These are phyloP conservation scores for Leptodactylus fallax DNA, from an alignment of 2,797 vertebrate genomes.

Conservation along the genomic window DNA sequence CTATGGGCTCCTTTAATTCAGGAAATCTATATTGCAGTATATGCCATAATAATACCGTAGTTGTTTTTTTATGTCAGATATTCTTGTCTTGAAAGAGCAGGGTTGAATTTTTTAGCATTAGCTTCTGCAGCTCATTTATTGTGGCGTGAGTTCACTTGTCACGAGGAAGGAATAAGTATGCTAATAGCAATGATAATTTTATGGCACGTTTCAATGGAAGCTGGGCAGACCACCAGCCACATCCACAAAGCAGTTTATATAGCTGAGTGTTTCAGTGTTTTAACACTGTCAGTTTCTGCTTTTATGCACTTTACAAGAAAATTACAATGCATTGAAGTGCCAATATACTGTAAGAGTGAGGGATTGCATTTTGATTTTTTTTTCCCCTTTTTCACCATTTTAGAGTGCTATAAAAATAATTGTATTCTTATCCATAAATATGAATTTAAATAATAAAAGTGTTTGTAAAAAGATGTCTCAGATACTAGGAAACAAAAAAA, in stretches of 20 bases:
- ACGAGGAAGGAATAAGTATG: constrained; percentile 54
- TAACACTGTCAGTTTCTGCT: constrained; percentile 48
- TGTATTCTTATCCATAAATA: constrained; percentile 31
- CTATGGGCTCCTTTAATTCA: background rate
- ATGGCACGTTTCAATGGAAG: constrained; percentile 38
- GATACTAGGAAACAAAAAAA: constrained; percentile 4
- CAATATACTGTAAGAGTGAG: constrained; percentile 33
- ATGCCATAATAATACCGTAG: background rate
- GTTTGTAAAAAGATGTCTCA: background rate
- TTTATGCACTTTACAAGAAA: constrained; percentile 50
- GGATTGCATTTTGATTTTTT: constrained; percentile 37
- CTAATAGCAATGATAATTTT: constrained; percentile 51
- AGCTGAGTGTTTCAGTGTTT: constrained; percentile 29
- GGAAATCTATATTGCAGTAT: background rate
- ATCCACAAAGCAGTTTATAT: constrained; percentile 35
- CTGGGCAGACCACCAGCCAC: constrained; percentile 38
- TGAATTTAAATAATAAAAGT: constrained; percentile 35
- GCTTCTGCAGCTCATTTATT: constrained; percentile 32
- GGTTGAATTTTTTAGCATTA: constrained; percentile 8
- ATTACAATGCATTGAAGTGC: constrained; percentile 50
- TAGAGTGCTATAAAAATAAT: constrained; percentile 41
- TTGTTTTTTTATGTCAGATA: constrained; percentile 2
- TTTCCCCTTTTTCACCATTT: constrained; percentile 33
- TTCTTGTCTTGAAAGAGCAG: constrained; percentile 23
- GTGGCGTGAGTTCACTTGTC: constrained; percentile 38